A percentile compares a stretch with the other conserved stretches of the same genome.
phyloP scores from a whole-genome alignment of 2,888 invertebrate genomes.

The Hedychridium roseum region DNA sequence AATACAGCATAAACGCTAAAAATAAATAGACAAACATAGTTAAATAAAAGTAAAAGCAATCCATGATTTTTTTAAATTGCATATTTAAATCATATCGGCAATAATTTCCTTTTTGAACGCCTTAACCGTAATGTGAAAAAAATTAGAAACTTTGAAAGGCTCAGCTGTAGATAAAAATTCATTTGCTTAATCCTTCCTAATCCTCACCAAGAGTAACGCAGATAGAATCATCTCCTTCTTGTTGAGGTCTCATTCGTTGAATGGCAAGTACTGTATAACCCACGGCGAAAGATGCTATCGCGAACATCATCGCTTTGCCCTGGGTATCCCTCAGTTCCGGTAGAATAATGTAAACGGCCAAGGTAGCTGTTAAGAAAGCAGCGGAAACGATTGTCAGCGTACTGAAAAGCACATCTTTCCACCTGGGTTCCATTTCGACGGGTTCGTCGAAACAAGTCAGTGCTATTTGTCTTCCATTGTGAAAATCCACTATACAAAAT shows the following conservation, averaged over 20 bases:
- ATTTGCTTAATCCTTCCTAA: too few species aligned
- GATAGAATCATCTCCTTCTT: conserved; percentile 49
- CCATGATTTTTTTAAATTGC: too few species aligned
- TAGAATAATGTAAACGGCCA: conserved; percentile 69
- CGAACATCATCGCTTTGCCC: conserved; percentile 72
- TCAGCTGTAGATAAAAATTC: too few species aligned
- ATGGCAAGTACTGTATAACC: conserved; percentile 69
- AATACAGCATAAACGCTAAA: conserved; percentile 69
- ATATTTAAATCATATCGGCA: too few species aligned
- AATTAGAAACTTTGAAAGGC: too few species aligned
- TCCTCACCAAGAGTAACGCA: conserved; percentile 68
- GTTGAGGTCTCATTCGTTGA: conserved; percentile 66
- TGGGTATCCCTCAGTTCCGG: conserved; percentile 72
- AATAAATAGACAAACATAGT: too few species aligned
- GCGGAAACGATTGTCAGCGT: conserved; percentile 65
- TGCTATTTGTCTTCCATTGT: conserved; percentile 36
- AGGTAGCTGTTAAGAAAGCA: conserved; percentile 69
- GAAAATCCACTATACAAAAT: conserved; percentile 50
- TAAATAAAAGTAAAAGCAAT: too few species aligned
- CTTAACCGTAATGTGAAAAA: too few species aligned
- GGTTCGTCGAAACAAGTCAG: conserved; percentile 53
- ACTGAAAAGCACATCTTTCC: conserved; percentile 41
- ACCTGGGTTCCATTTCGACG: conserved; percentile 11
- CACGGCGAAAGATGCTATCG: conserved; percentile 69
- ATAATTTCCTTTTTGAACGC: too few species aligned